phyloP scores from a whole-genome alignment of 2,888 invertebrate genomes.

The Bombylius discolor region DNA sequence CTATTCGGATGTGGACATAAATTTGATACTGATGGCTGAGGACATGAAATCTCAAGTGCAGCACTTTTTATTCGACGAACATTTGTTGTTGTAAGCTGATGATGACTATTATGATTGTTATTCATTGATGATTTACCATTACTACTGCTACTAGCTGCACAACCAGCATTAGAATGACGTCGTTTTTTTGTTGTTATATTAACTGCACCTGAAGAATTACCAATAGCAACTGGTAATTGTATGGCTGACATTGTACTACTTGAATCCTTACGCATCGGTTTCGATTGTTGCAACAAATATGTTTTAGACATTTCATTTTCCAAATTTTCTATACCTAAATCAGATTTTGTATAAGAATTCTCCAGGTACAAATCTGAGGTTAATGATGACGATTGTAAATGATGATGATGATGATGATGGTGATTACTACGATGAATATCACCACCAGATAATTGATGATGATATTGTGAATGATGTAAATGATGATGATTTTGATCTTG shows the following conservation, averaged over 20 bases:
- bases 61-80: constrained; percentile 58
- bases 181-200: constrained; percentile 24
- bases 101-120: constrained; percentile 26
- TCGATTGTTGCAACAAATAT: constrained; percentile 19
- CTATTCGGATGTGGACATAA: constrained; percentile 71
- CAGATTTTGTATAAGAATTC: constrained; percentile 35
- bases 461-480: constrained; percentile 11
- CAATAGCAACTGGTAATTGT: constrained; percentile 38
- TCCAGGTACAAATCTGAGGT: constrained; percentile 33
- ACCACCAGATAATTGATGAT: constrained; percentile 5
- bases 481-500: constrained; percentile 23
- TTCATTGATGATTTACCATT: background rate
- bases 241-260: constrained; percentile 51
- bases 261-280: constrained; percentile 45
- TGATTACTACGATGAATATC: constrained; percentile 8
- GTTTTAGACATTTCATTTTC: constrained; percentile 14
- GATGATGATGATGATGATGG: background rate
- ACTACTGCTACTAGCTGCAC: constrained; percentile 20
- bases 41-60: constrained; percentile 56
- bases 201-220: constrained; percentile 13
- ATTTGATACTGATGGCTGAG: constrained; percentile 53
- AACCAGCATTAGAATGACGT: constrained; percentile 38
- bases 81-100: constrained; percentile 10
- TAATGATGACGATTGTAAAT: constrained; percentile 15
- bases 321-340: constrained; percentile 33